Percentiles rank a stretch among this genome's conserved stretches.
phyloP scores from a whole-genome alignment of 2,888 invertebrate species.

The Congeria kusceri region DNA sequence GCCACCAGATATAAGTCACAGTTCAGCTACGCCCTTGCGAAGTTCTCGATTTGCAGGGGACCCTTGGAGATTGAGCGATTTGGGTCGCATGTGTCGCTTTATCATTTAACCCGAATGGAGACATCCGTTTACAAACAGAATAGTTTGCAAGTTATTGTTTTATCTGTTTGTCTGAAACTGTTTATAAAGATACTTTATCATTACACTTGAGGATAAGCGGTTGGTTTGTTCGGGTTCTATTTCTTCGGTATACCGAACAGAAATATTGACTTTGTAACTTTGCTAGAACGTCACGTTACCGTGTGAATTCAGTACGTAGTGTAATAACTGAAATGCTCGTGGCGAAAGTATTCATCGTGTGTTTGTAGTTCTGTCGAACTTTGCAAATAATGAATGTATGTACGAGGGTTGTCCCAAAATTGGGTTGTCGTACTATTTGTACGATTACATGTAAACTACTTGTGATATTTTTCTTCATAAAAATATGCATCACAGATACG shows the following conservation, averaged over 20 bases:
- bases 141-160: conserved; percentile 45
- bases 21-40: background rate
- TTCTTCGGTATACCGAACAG: background rate
- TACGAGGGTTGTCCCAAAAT: too few species aligned
- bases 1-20: too few species aligned
- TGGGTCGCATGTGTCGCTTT: conserved; percentile 41
- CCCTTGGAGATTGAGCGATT: conserved; percentile 45
- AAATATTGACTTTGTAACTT: background rate
- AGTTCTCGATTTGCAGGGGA: conserved; percentile 14
- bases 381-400: too few species aligned
- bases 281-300: too few species aligned
- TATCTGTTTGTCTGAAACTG: conserved; percentile 25
- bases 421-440: too few species aligned
- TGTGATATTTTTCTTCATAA: too few species aligned
- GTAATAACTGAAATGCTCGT: too few species aligned
- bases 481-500: too few species aligned
- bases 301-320: too few species aligned
- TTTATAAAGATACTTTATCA: conserved; percentile 1
- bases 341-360: too few species aligned
- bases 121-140: conserved; percentile 37
- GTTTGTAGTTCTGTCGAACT: too few species aligned
- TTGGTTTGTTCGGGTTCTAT: background rate
- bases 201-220: background rate
- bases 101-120: conserved; percentile 25
- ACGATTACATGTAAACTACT: too few species aligned